phyloP scores from a whole-genome alignment of 2,797 vertebrate species.

The Phrynocephalus vlangalii region DNA sequence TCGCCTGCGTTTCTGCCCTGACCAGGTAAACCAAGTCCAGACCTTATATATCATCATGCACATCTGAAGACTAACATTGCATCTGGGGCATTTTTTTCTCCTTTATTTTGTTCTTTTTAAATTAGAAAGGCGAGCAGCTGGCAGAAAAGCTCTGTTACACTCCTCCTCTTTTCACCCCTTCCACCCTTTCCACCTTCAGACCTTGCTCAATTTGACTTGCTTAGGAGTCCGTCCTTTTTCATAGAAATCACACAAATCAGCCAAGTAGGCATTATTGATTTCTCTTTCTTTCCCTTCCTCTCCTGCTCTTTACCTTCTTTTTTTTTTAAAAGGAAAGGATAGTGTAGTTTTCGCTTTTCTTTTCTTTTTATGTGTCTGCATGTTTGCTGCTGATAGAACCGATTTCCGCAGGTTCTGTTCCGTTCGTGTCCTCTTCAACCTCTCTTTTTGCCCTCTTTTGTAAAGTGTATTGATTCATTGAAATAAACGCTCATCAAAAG shows the following conservation, averaged over 20 bases:
- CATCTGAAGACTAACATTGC: slow-evolving; percentile 69
- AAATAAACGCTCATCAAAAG: neutral
- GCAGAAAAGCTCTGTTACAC: neutral
- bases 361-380: neutral
- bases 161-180: slow-evolving; percentile 32
- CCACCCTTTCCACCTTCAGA: slow-evolving; percentile 52
- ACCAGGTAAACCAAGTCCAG: slow-evolving; percentile 79
- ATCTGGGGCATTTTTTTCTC: slow-evolving; percentile 56
- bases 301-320: slow-evolving; percentile 35
- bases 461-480: neutral
- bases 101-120: slow-evolving; percentile 20
- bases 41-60: slow-evolving; percentile 52
- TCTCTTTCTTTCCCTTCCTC: too few relatives aligned
- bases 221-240: slow-evolving; percentile 62
- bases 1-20: slow-evolving; percentile 77
- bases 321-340: slow-evolving; percentile 14
- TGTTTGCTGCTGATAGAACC: neutral
- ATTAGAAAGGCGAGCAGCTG: slow-evolving; percentile 17
- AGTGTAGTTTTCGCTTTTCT: slow-evolving; percentile 37
- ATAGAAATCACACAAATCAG: slow-evolving; percentile 37
- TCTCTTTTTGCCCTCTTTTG: neutral
- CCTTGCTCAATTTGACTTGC: slow-evolving; percentile 66
- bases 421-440: slow-evolving; percentile 38
- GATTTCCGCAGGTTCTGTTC: slow-evolving; percentile 23
- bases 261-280: slow-evolving; percentile 38